Percentiles rank a stretch among this genome's conserved stretches.
Evolutionary conservation across 2,888 invertebrate genomes (phyloP).

Genomic region (Conistra vaccinii): DNA sequence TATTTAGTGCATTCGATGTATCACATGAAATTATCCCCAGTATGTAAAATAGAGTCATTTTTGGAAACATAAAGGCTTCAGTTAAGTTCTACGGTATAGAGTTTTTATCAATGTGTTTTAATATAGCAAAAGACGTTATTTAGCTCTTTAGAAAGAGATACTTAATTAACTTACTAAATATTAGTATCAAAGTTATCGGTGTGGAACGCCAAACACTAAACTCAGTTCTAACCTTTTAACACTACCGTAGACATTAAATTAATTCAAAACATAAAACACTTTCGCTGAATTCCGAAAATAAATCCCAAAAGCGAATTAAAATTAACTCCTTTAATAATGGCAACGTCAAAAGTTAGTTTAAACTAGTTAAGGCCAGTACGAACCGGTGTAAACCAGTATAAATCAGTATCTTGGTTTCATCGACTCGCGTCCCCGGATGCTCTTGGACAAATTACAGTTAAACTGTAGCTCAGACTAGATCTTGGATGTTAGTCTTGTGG

Average conservation of each 20-base stretch:
- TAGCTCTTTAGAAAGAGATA: background rate
- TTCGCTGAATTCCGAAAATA: conserved; percentile 32
- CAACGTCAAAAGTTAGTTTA: conserved; percentile 48
- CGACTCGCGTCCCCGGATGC: conserved; percentile 40
- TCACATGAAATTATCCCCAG: accelerated
- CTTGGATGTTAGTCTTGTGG: conserved; percentile 39
- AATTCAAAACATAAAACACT: conserved; percentile 25
- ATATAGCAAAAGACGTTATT: too few species aligned
- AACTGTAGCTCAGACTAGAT: conserved; percentile 51
- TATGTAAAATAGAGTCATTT: background rate
- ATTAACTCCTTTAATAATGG: conserved; percentile 39
- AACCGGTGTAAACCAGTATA: conserved; percentile 52
- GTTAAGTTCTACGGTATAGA: background rate
- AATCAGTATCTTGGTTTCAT: conserved; percentile 52
- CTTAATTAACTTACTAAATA: background rate
- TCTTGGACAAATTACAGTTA: conserved; percentile 58
- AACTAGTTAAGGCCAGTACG: conserved; percentile 47
- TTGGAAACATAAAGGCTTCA: background rate
- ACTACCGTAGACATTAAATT: conserved; percentile 25
- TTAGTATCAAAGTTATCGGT: conserved; percentile 1
- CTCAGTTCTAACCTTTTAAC: conserved; percentile 19
- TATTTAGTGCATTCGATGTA: background rate
- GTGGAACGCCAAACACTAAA: conserved; percentile 26
- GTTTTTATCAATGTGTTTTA: too few species aligned
- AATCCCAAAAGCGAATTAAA: conserved; percentile 50